phyloP scores from a whole-genome alignment of 2,888 invertebrate species.

The Hemicrepidius hirtus region DNA sequence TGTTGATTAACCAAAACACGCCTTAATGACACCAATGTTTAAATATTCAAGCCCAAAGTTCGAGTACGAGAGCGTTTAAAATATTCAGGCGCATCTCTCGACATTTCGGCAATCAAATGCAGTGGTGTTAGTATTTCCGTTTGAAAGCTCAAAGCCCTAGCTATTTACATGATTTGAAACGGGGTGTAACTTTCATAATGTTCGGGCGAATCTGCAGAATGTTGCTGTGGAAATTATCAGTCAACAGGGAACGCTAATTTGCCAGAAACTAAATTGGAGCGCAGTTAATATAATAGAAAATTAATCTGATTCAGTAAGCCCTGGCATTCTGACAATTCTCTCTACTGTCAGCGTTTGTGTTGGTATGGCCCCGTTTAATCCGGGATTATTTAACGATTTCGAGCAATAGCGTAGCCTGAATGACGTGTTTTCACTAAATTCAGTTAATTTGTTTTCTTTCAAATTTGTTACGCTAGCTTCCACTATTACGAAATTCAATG shows the following conservation, averaged over 20 bases:
- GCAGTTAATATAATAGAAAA: slow-evolving; percentile 46
- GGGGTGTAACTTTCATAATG: slow-evolving; percentile 24
- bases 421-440: slow-evolving; percentile 45
- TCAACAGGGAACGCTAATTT: slow-evolving; percentile 45
- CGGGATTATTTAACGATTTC: slow-evolving; percentile 38
- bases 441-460: slow-evolving; percentile 38
- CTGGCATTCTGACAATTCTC: slow-evolving; percentile 44
- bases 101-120: slow-evolving; percentile 14
- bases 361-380: slow-evolving; percentile 36
- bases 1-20: slow-evolving; percentile 17
- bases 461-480: slow-evolving; percentile 2
- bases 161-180: slow-evolving; percentile 33
- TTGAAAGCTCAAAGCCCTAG: slow-evolving; percentile 13
- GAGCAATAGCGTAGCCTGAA: slow-evolving; percentile 15
- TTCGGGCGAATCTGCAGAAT: slow-evolving; percentile 31
- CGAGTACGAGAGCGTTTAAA: slow-evolving; percentile 13
- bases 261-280: slow-evolving; percentile 43
- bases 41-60: slow-evolving; percentile 29
- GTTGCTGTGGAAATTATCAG: slow-evolving; percentile 38
- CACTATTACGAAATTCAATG: background rate
- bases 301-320: slow-evolving; percentile 43
- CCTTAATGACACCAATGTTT: slow-evolving; percentile 16
- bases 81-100: slow-evolving; percentile 14
- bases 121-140: slow-evolving; percentile 4
- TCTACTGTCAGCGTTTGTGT: slow-evolving; percentile 39